Evolutionary conservation across 2,797 vertebrate species (phyloP), one percentile per base, ranked within the genome.

Genomic region (Hephaestus fuliginosus): DNA sequence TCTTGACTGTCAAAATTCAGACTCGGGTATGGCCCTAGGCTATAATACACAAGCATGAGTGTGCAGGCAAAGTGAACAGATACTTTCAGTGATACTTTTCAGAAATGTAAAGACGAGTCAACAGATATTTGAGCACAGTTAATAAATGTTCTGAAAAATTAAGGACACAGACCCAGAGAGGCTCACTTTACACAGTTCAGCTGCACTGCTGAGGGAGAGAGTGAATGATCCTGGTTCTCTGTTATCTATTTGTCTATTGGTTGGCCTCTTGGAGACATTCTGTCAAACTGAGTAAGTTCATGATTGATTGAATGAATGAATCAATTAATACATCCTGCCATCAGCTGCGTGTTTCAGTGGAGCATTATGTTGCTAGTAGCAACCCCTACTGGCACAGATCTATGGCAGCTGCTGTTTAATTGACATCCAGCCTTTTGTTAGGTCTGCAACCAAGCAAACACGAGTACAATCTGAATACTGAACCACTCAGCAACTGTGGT

Each of bases 291-390:
- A 51, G 22, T 78, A 57, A 73, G 9, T 5, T 33, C 30, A 33
- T 33, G 30, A 33, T 33, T 33, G 30, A 33, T 33, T 72, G 44
- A 69, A 20, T 62, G 58, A 81, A 12, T 61, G 5, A 65, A 61
- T 75, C 13, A 70, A n/a, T 67, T 30, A 57, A 77, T 49, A 56
- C n/a, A 58, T 71, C 55, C 25, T 63, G 41, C 9, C 55, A 39
- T 39, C 36, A 39, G 36, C 36, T 15, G 13, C 30, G 28, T 33
- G 15, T 25, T 30, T 28, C 14, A 18, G 18, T 12, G 12, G 10
- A n/a, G 41, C 20, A 25, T 6, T 0, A 1, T 41, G 36, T 43
- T 39, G 20, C 46, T 52, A 51, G 30, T n/a, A 51, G 20, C 22
- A 46, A 33, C 36, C 53, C 53, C 25, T 58, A 1, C 10, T 49